Conservation (phyloP, 30 jellyfish, hydroid and myxozoan genomes). For the Turritopsis rubra region DNA sequence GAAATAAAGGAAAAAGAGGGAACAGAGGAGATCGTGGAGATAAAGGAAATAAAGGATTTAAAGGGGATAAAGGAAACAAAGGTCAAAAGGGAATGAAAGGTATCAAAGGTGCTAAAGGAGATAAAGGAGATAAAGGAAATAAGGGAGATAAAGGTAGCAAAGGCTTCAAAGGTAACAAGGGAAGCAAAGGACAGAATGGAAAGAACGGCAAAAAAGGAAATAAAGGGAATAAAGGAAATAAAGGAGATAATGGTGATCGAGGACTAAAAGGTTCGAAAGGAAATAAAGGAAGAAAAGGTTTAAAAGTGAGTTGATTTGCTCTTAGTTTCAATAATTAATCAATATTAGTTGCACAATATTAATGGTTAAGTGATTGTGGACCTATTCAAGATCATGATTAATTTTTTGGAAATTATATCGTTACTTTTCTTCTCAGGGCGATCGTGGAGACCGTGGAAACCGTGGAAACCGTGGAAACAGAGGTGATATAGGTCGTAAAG, state of each 20-base stretch:
- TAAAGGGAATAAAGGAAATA: conserved; percentile 5
- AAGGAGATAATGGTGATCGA: neutral
- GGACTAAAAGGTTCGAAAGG: conserved; percentile 12
- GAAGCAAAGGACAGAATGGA: neutral
- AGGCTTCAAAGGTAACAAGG: neutral
- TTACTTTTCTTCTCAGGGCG: too few relatives aligned
- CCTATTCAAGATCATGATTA: too few relatives aligned
- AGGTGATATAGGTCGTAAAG: too few relatives aligned
- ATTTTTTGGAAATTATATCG: too few relatives aligned
- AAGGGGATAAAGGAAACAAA: neutral
- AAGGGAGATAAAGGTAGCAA: neutral
- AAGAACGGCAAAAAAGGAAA: neutral
- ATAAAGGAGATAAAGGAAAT: neutral
- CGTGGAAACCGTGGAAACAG: too few relatives aligned
- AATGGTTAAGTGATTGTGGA: too few relatives aligned
- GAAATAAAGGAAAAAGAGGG: neutral
- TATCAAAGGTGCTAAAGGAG: conserved; percentile 14
- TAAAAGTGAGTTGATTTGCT: too few relatives aligned
- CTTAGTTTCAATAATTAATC: too few relatives aligned
- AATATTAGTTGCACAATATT: too few relatives aligned
- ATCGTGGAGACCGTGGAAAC: too few relatives aligned
- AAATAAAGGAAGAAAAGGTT: neutral
- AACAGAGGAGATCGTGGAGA: neutral
- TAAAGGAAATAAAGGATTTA: neutral
- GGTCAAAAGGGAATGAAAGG: neutral